Evolutionary conservation across 2,113 vertebrate species (phyloP), one percentile per base, ranked within the genome.

Genomic region (Takifugu flavidus): DNA sequence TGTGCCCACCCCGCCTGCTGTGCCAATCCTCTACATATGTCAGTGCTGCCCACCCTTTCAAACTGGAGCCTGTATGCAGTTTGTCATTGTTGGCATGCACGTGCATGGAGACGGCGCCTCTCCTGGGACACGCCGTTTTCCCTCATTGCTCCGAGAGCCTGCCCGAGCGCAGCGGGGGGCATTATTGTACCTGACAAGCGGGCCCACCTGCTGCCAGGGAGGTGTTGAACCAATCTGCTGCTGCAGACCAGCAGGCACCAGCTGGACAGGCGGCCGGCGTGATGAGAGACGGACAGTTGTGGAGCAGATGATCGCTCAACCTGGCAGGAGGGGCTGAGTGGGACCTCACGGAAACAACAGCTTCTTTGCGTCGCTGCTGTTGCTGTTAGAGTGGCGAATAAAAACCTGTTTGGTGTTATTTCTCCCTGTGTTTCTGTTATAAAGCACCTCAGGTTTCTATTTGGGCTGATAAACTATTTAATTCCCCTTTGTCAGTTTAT

Each of bases 11-110:
- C 82, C 67, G 59, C 66, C 72, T 59, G 50, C 78, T 26, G 58
- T 56, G 69, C 56, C 75, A 28, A 59, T 67, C 65, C 52, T 74
- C 72, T 56, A 82, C 76, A 72, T 77, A 69, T 78, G 72, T 69
- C 78, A 75, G 49, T 71, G 25, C 65, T 57, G 67, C 47, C 74
- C 74, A 60, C 52, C 72, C 72, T 53, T 63, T 67, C 77, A 66
- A 39, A 61, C 76, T 61, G 74, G 75, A 79, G 78, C 62, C 77
- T 77, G 78, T 51, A 80, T 82, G 75, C 77, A 81, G 83, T 88
- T 87, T 88, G 77, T 83, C 80, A 80, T 59, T 53, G 63, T 50
- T 80, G 78, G 72, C 74, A 77, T 20, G 47, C 65, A 43, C 70
- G 65, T n/a, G 57, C 47, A 62, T 73, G 61, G 39, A 63, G 71